Evolutionary conservation across 2,888 invertebrate species (phyloP).

Genomic region (Invenusta paracnida): DNA sequence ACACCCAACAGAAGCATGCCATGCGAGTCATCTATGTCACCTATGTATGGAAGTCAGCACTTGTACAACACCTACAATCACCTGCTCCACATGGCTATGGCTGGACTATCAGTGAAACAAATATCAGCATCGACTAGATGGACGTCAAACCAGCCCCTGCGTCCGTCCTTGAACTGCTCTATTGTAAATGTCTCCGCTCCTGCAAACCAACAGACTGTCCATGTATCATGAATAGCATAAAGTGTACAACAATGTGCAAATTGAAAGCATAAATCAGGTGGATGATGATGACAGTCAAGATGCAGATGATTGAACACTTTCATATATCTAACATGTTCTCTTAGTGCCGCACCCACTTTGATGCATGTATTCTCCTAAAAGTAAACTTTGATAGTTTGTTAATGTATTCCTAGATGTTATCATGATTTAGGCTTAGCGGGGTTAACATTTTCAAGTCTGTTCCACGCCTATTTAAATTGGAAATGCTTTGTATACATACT

Average conservation of each 20-base stretch:
- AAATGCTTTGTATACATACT: not conserved
- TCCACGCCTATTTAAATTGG: not conserved
- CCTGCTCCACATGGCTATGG: constrained; percentile 23
- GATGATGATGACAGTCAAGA: constrained; percentile 23
- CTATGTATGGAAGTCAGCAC: not conserved
- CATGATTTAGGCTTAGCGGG: not conserved
- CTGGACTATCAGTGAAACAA: constrained; percentile 8
- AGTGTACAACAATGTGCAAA: constrained; percentile 21
- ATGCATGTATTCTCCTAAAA: not conserved
- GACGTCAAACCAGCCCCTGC: constrained; percentile 2
- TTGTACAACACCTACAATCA: not conserved
- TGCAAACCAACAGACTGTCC: not conserved
- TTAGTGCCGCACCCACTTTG: not conserved
- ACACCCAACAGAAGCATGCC: not conserved
- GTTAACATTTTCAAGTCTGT: not conserved
- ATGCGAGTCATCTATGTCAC: not conserved
- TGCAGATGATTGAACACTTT: not conserved
- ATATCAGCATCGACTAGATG: constrained; percentile 21
- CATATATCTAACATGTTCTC: not conserved
- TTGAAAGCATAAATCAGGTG: constrained; percentile 21
- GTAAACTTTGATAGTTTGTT: not conserved
- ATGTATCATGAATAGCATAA: not conserved
- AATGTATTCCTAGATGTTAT: not conserved
- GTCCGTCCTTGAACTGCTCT: constrained; percentile 12
- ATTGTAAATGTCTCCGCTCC: not conserved